Conservation (phyloP, 2,888 invertebrate genomes). For the Dryococelus australis region DNA sequence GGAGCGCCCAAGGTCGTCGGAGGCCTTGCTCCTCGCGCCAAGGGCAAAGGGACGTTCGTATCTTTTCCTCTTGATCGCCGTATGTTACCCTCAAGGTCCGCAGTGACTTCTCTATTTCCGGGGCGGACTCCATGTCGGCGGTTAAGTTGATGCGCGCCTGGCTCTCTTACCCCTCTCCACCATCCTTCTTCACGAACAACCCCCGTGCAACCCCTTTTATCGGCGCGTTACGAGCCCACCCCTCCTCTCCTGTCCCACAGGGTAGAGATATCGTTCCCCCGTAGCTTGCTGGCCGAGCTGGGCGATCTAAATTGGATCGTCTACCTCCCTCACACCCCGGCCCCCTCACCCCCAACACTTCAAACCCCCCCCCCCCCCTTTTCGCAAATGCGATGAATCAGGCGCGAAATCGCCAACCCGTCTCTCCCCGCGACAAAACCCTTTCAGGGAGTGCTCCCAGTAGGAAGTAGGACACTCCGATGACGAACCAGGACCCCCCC, state of each 20-base stretch:
- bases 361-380: no score
- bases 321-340: background rate
- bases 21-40: background rate
- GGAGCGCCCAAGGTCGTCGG: background rate
- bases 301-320: background rate
- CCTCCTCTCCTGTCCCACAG: background rate
- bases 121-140: background rate
- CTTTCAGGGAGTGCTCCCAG: background rate
- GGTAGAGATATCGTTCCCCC: background rate
- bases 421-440: background rate
- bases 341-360: no score
- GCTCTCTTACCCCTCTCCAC: background rate
- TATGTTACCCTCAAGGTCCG: background rate
- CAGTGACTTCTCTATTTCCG: background rate
- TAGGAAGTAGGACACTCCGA: background rate
- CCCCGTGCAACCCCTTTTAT: background rate
- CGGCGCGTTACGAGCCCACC: background rate
- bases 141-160: background rate
- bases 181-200: background rate
- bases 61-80: background rate
- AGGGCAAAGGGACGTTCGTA: background rate
- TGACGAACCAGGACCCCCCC: background rate
- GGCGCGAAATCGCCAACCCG: background rate
- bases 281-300: background rate
- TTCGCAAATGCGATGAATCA: background rate